Base-by-base conservation (phyloP, 2,797 vertebrate genomes). In the Sebastes iracundus region DNA sequence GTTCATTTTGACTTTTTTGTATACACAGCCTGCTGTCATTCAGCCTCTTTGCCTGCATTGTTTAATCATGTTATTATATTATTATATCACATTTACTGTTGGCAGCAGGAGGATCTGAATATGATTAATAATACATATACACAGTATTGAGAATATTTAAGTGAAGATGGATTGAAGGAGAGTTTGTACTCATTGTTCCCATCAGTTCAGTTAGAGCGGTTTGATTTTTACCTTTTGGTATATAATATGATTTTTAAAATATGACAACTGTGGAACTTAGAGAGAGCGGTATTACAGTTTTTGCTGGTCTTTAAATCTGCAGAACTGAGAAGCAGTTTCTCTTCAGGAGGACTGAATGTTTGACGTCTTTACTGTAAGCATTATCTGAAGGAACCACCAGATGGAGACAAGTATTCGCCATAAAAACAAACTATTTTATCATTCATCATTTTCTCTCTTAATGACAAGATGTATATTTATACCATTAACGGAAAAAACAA, bases 341-440 rank as follows among this genome's bases (percentile, higher is more conserved):
- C 11, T 42, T 32, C 13, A 68, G n/a, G 38, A 38, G 13, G 7
- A 30, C 18, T 64, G 25, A 56, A 28, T 10, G 16, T 33, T 38
- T 6, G 38, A 38, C 2, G 12, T 75, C 22, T 58, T 52, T 2
- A n/a, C 2, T 49, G 14, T 59, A 5, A 49, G n/a, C 20, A 53
- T 14, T 13, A 25, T 59, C 64, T n/a, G 0, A 42, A 20, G 0
- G 56, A 25, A 11, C 87, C 89, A 86, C 73, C 35, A 86, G 83
- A 60, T 86, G 89, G 89, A 58, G 75, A 77, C 83, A 84, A 28
- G 3, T 18, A 65, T n/a, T 9, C 13, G 4, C 25, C 35, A 2
- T 69, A 49, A 66, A 76, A 72, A 13, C 20, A 1, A 53, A 66
- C 10, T 4, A 8, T 1, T 32, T 32, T 2, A 58, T 28, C 2